Conservation (phyloP, 92 coral and sea anemone species). For the Porites lobata region DNA sequence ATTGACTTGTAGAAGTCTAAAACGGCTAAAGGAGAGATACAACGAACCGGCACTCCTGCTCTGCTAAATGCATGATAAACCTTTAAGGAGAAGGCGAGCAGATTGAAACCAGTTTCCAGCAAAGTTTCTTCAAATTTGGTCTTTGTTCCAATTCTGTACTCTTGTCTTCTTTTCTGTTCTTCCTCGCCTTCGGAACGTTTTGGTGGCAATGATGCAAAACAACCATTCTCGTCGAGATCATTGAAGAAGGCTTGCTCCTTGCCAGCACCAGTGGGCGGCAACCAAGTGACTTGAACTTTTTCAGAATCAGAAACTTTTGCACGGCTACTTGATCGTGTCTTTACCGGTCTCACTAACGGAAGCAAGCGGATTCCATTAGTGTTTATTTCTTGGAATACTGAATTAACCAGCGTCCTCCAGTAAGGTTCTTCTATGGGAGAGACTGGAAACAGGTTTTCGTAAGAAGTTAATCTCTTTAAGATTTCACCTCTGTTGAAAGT, state of each 20-base stretch:
- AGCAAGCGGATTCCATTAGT: conserved; percentile 19
- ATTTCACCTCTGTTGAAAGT: not conserved
- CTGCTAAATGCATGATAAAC: conserved; percentile 8
- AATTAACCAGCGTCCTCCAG: conserved; percentile 70
- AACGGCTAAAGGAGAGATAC: conserved; percentile 60
- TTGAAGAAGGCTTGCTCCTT: conserved; percentile 54
- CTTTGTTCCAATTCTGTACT: not conserved
- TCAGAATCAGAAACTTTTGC: not conserved
- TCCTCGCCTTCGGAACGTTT: not conserved
- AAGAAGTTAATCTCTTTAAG: conserved; percentile 26
- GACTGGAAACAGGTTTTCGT: conserved; percentile 63
- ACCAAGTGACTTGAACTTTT: conserved; percentile 42
- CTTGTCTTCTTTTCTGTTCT: not conserved
- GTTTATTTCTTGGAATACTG: conserved; percentile 61
- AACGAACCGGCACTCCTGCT: conserved; percentile 42
- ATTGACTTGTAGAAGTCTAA: conserved; percentile 64
- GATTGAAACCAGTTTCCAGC: conserved; percentile 70
- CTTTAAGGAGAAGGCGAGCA: conserved; percentile 47
- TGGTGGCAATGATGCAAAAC: not conserved
- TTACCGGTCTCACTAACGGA: conserved; percentile 40
- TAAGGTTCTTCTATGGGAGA: conserved; percentile 1
- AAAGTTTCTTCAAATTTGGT: conserved; percentile 39
- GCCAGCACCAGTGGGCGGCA: conserved; percentile 55
- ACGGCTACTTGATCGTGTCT: no score
- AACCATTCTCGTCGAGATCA: conserved; percentile 11